phyloP scores from a whole-genome alignment of 2,888 invertebrate species.

The Ypsolopha sequella region DNA sequence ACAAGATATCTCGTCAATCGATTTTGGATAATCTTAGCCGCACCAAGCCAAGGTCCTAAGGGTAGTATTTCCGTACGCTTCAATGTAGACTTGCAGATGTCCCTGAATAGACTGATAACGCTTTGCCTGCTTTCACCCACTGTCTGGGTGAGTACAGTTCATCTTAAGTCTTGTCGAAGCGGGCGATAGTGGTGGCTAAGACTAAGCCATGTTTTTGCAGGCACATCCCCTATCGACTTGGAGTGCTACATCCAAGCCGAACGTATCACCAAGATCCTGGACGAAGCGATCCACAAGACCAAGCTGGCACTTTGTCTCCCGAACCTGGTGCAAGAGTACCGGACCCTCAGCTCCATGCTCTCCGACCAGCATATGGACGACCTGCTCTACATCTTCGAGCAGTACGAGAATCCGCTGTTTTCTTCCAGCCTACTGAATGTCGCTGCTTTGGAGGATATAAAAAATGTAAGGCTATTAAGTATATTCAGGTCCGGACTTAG shows the following conservation, averaged over 20 bases:
- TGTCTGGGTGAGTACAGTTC: too few relatives aligned
- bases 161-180: too few relatives aligned
- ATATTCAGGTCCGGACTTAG: too few relatives aligned
- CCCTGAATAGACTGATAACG: too few relatives aligned
- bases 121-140: too few relatives aligned
- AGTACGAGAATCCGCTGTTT: slow-evolving; percentile 51
- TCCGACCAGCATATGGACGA: slow-evolving; percentile 46
- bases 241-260: slow-evolving; percentile 66
- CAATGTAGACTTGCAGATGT: too few relatives aligned
- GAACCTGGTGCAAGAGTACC: slow-evolving; percentile 43
- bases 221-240: slow-evolving; percentile 55
- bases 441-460: slow-evolving; percentile 50
- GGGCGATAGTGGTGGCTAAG: too few relatives aligned
- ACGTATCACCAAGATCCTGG: slow-evolving; percentile 62
- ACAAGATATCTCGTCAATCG: too few relatives aligned
- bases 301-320: slow-evolving; percentile 53
- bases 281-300: slow-evolving; percentile 57
- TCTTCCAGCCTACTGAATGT: slow-evolving; percentile 45
- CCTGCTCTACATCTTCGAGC: slow-evolving; percentile 51
- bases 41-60: too few relatives aligned
- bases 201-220: slow-evolving; percentile 18
- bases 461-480: slow-evolving; percentile 26
- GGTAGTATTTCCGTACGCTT: too few relatives aligned
- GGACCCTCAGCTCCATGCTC: slow-evolving; percentile 31
- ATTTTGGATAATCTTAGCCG: too few relatives aligned